Base-by-base conservation (phyloP, 1,140 invertebrate species). In the Drosophila subpulchrella region DNA sequence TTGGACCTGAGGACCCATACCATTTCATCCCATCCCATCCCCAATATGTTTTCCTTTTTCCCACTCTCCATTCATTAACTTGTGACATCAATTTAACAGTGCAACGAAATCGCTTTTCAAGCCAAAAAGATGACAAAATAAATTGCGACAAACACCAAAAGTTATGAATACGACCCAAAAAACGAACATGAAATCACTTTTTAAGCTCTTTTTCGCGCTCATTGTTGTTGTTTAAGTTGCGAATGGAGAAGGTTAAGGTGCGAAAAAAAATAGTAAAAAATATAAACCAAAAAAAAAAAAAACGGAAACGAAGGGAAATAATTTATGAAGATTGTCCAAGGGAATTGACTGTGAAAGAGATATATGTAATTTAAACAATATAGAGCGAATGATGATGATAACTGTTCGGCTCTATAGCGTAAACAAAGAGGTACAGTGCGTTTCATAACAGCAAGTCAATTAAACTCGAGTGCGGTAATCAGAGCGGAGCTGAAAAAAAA, bases 321-420 rank as follows among this genome's bases (percentile, higher is more conserved):
- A 39, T 67, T 76, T 57, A 67, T 24, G 39, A 60, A 80, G 47
- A 75, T 58, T 55, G 56, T 56, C 66, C 41, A 39, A 72, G 65
- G 75, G 65, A 55, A 68, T 81, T 41, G 39, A 65, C 41, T 81
- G 78, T 66, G 44, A 48, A 56, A 57, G 63, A 71, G 67, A 67
- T 44, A 48, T 48, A 42, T 24, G n/a, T 42, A 68, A 66, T 62
- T 34, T 70, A 54, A 47, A 48, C 51, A 70, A 71, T 71, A 48
- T 57, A 55, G 67, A 57, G 51, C 54, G 44, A 42, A 20, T 61
- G 24, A 39, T 59, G 20, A 59, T 59, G 44, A 34, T 53, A 34
- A 42, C 4, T 30, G 15, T n/a, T 42, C 8, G 56, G 30, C 27
- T 51, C n/a, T 27, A 20, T 61, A 61, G 46, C 30, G 61, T 65